phyloP scores from a whole-genome alignment of 2,113 vertebrate genomes.

The Jacana jacana region DNA sequence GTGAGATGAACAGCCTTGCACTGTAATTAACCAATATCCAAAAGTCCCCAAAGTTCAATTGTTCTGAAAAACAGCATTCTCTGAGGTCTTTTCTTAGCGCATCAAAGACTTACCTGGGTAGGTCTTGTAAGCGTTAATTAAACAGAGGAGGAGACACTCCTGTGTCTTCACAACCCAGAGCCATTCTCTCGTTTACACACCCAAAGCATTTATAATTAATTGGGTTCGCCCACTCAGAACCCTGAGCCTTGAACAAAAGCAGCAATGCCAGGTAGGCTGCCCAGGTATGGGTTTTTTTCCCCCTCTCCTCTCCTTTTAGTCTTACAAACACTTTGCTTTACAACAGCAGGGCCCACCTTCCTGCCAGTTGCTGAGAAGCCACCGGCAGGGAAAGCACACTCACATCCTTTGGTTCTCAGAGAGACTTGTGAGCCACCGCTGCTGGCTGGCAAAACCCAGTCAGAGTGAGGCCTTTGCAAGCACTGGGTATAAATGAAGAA shows the following conservation, averaged over 20 bases:
- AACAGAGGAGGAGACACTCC: conserved; percentile 17
- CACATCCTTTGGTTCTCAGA: neutral
- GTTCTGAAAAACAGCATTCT: neutral
- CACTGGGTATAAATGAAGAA: neutral
- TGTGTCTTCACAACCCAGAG: neutral
- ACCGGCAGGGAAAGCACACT: neutral
- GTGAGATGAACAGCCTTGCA: neutral
- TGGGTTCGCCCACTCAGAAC: neutral
- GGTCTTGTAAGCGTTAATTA: conserved; percentile 17
- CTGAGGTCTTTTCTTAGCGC: neutral
- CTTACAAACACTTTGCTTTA: neutral
- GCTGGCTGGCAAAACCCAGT: neutral
- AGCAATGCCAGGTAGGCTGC: neutral
- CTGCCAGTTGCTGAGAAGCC: neutral
- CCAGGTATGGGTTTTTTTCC: neutral
- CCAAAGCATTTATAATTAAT: neutral
- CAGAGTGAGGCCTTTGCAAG: neutral
- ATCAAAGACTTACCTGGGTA: neutral
- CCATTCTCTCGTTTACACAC: neutral
- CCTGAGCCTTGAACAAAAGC: neutral
- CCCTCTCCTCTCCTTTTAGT: neutral
- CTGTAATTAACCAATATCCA: neutral
- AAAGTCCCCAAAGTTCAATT: neutral
- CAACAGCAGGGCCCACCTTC: neutral
- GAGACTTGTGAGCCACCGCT: neutral